phyloP scores from a whole-genome alignment of 2,888 invertebrate species.

The Bombylius discolor region DNA sequence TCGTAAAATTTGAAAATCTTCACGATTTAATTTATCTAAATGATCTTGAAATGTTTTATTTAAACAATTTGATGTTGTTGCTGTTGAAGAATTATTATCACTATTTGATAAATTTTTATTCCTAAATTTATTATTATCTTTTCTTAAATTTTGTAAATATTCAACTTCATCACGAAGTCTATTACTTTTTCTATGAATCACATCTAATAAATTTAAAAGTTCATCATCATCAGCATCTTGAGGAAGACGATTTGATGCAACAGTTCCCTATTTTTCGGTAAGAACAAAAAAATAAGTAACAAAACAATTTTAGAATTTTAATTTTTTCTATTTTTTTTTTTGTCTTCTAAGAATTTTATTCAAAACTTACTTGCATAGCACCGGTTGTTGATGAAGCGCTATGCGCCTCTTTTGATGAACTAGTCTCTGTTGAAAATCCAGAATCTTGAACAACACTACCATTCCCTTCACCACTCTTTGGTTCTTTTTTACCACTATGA shows the following conservation, averaged over 20 bases:
- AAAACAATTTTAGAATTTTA: background rate
- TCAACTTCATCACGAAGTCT: slow-evolving; percentile 57
- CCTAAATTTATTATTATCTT: slow-evolving; percentile 20
- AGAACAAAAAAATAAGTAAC: too few species aligned
- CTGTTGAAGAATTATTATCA: slow-evolving; percentile 10
- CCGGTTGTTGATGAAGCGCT: slow-evolving; percentile 53
- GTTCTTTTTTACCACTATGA: slow-evolving; percentile 47
- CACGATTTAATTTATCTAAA: slow-evolving; percentile 32
- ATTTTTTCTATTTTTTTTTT: too few species aligned
- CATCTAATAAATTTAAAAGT: slow-evolving; percentile 72
- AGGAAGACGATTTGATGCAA: slow-evolving; percentile 29
- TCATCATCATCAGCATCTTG: slow-evolving; percentile 57
- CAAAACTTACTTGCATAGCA: slow-evolving; percentile 35
- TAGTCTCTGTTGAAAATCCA: slow-evolving; percentile 82
- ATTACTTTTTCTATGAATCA: slow-evolving; percentile 68
- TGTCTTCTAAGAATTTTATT: background rate
- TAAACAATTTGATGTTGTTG: slow-evolving; percentile 17
- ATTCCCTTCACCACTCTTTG: slow-evolving; percentile 45
- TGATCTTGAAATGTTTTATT: slow-evolving; percentile 31
- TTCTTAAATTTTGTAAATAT: slow-evolving; percentile 42
- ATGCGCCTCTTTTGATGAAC: slow-evolving; percentile 67
- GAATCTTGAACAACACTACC: slow-evolving; percentile 63
- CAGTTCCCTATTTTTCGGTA: slow-evolving; percentile 21
- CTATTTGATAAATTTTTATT: slow-evolving; percentile 13
- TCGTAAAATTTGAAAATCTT: slow-evolving; percentile 49